phyloP scores from a whole-genome alignment of 2,888 invertebrate species.

The Eilema sororculum region DNA sequence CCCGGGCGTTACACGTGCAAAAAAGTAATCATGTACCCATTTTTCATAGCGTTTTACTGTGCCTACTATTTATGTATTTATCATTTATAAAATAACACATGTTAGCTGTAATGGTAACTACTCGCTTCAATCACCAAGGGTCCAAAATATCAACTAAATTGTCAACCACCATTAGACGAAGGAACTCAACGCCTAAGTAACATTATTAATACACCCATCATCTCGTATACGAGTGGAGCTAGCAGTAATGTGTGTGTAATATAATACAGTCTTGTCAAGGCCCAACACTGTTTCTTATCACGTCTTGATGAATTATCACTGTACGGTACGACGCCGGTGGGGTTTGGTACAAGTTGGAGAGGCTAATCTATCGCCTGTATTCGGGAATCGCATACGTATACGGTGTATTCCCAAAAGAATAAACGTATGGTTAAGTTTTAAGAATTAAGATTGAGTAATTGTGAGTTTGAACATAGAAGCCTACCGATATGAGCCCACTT shows the following conservation, averaged over 20 bases:
- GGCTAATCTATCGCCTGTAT: neutral
- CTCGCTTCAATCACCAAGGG: slow-evolving; percentile 1
- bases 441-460: too few species aligned
- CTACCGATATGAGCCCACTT: too few species aligned
- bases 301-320: slow-evolving; percentile 78
- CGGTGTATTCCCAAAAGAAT: neutral
- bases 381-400: neutral
- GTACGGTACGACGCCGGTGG: slow-evolving; percentile 45
- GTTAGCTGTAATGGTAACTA: neutral
- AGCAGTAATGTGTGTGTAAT: slow-evolving; percentile 59
- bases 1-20: too few species aligned
- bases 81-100: neutral
- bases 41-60: too few species aligned
- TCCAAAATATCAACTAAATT: slow-evolving; percentile 8
- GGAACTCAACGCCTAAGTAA: slow-evolving; percentile 23
- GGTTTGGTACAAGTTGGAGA: slow-evolving; percentile 39
- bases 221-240: slow-evolving; percentile 17
- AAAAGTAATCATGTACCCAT: too few species aligned
- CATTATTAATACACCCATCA: slow-evolving; percentile 28
- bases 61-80: too few species aligned
- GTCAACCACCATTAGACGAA: slow-evolving; percentile 19
- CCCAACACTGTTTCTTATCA: slow-evolving; percentile 77
- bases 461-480: too few species aligned
- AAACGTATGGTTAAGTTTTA: neutral
- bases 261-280: slow-evolving; percentile 71